These are phyloP conservation scores for Apodemia duryi DNA, from an alignment of 2,888 invertebrate genomes.

Conservation along the genomic window DNA sequence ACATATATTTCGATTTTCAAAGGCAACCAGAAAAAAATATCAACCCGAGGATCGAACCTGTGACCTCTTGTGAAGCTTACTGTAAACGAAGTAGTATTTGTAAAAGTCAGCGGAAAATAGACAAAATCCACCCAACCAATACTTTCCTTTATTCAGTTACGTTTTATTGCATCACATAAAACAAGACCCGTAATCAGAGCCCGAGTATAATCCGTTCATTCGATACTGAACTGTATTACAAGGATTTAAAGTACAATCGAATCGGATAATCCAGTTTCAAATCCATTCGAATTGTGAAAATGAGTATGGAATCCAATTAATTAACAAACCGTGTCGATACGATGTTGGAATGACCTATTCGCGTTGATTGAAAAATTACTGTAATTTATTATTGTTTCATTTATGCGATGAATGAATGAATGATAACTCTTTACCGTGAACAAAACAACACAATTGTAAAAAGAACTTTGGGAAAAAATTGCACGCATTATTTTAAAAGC, in stretches of 20 bases:
- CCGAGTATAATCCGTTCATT: background rate
- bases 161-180: background rate
- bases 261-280: background rate
- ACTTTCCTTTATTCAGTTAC: background rate
- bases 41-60: too few relatives aligned
- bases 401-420: background rate
- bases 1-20: too few relatives aligned
- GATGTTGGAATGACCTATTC: conserved; percentile 3
- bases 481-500: too few relatives aligned
- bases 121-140: background rate
- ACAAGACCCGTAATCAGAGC: conserved; percentile 2
- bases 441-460: too few relatives aligned
- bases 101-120: background rate
- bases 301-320: conserved; percentile 12
- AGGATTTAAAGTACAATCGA: background rate
- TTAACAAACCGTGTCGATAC: conserved; percentile 7
- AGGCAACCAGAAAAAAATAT: too few relatives aligned
- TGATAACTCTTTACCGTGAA: background rate
- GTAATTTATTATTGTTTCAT: background rate
- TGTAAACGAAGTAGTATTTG: background rate
- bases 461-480: too few relatives aligned
- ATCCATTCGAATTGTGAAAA: conserved; percentile 10
- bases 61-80: background rate
- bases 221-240: background rate
- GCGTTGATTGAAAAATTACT: background rate